Percentiles rank a stretch among this genome's conserved stretches.
These are phyloP conservation scores for Mamestra configurata DNA, from an alignment of 1,140 invertebrate genomes.

Conservation along the genomic window DNA sequence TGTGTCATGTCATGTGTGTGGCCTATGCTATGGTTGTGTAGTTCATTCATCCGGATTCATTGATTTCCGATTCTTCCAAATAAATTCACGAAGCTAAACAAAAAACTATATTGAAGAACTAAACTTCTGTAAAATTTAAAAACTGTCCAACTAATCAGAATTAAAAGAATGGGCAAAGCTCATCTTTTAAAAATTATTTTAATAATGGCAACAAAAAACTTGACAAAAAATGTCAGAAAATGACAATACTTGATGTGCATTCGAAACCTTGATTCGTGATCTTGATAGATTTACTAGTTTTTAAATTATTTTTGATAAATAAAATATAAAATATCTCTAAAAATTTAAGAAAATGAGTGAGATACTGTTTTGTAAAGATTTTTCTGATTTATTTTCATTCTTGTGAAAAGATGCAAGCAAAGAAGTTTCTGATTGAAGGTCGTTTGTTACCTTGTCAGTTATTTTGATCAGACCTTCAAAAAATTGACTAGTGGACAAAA, in stretches of 20 bases:
- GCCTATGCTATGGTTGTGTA: no score
- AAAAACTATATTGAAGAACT: no score
- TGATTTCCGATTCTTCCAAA: no score
- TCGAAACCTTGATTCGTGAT: conserved; percentile 22
- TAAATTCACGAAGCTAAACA: no score
- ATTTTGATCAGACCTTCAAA: conserved; percentile 53
- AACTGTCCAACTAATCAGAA: no score
- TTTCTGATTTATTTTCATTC: neutral
- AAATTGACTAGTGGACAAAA: conserved; percentile 69
- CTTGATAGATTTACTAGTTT: neutral
- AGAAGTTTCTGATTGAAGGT: conserved; percentile 15
- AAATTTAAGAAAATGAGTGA: neutral
- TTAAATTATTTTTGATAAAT: neutral
- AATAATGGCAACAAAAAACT: neutral
- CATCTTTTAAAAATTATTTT: neutral
- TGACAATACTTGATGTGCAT: conserved; percentile 30
- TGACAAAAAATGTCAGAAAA: neutral
- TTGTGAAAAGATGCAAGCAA: neutral
- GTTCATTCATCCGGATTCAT: no score
- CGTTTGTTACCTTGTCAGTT: conserved; percentile 1
- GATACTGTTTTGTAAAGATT: conserved; percentile 4
- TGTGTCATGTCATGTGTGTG: neutral
- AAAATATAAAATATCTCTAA: neutral
- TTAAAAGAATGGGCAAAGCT: neutral
- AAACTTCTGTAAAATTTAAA: no score